Conservation (phyloP, 2,113 vertebrate genomes). For the Tricholaema leucomelas region DNA sequence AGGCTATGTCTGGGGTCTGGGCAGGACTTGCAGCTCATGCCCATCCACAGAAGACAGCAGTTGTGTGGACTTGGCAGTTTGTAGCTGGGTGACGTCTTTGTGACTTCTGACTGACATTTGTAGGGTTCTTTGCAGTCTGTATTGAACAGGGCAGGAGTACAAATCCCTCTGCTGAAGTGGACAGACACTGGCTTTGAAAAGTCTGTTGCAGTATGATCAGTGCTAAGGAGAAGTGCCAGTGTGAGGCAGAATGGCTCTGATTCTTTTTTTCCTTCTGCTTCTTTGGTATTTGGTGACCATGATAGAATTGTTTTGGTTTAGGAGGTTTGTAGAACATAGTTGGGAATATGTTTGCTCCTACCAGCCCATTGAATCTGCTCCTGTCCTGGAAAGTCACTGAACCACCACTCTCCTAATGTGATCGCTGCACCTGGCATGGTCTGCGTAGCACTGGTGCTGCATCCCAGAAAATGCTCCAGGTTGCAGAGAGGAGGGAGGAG, state of each 20-base stretch:
- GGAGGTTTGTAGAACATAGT: not conserved
- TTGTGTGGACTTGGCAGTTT: accelerated
- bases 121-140: not conserved
- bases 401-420: not conserved
- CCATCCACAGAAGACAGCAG: accelerated
- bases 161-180: not conserved
- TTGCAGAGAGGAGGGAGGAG: not conserved
- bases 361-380: not conserved
- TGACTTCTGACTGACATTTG: not conserved
- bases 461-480: accelerated
- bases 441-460: accelerated
- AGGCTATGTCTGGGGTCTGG: not conserved
- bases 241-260: accelerated
- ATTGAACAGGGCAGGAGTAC: not conserved
- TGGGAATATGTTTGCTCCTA: not conserved
- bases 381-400: not conserved
- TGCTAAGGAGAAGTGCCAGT: not conserved
- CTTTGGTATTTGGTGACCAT: not conserved
- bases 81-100: not conserved
- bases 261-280: not conserved
- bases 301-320: not conserved
- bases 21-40: not conserved
- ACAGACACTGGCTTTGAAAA: not conserved
- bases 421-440: not conserved
- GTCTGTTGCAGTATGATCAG: not conserved